A percentile compares a stretch with the other conserved stretches of the same genome.
These are phyloP conservation scores for Mionectes macconnelli DNA, from an alignment of 2,113 vertebrate genomes.

Conservation along the genomic window DNA sequence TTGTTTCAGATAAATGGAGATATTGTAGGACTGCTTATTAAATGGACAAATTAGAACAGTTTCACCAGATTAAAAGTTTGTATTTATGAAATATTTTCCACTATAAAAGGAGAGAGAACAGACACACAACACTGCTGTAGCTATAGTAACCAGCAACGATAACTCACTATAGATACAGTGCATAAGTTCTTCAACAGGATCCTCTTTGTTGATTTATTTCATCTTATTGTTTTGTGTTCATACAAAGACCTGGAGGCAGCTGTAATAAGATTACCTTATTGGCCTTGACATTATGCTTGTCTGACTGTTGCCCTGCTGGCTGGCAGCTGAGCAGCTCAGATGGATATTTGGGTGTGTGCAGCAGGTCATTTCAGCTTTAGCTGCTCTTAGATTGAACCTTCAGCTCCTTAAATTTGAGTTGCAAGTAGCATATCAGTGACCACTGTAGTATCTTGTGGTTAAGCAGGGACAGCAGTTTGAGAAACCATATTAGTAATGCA, in stretches of 20 bases:
- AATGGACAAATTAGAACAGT: constrained; percentile 9
- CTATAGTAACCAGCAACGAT: constrained; percentile 63
- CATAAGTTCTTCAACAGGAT: constrained; percentile 7
- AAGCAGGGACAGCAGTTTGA: not conserved
- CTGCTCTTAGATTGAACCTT: not conserved
- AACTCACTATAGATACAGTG: constrained; percentile 48
- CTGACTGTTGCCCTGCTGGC: not conserved
- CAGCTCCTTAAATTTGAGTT: not conserved
- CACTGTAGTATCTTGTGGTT: not conserved
- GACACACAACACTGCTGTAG: constrained; percentile 41
- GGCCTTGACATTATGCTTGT: not conserved
- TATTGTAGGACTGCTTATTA: not conserved
- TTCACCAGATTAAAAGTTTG: constrained; percentile 32
- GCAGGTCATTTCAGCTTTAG: not conserved
- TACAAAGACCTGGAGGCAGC: not conserved
- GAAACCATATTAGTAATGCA: not conserved
- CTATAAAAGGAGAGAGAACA: constrained; percentile 4
- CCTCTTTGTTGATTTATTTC: constrained; percentile 23
- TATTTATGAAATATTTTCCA: constrained; percentile 51
- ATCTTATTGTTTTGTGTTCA: not conserved
- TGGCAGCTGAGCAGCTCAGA: not conserved
- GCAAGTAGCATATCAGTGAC: not conserved
- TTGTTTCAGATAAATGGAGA: constrained; percentile 4
- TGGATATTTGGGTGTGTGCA: not conserved
- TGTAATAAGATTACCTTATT: not conserved